Conservation (phyloP, 2,797 vertebrate species). For the Lithobates pipiens region DNA sequence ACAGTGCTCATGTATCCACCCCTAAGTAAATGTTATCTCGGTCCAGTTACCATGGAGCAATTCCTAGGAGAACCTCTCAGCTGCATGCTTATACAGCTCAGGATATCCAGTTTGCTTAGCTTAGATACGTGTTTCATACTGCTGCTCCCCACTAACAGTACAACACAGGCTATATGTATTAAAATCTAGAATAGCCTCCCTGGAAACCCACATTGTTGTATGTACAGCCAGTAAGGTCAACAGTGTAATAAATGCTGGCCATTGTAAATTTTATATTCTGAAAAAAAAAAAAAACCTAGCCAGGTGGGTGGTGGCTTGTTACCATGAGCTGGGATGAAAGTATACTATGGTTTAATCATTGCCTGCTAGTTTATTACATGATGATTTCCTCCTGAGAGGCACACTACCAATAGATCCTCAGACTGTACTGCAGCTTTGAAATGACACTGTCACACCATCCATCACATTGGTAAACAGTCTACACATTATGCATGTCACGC, state of each 20-base stretch:
- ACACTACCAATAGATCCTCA: not conserved
- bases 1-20: not conserved
- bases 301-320: slow-evolving; percentile 38
- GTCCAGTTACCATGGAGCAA: slow-evolving; percentile 49
- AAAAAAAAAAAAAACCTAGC: slow-evolving; percentile 9
- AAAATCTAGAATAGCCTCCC: slow-evolving; percentile 14
- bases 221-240: slow-evolving; percentile 33
- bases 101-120: slow-evolving; percentile 8
- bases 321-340: slow-evolving; percentile 8
- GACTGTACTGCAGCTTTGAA: not conserved
- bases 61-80: not conserved
- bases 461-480: not conserved
- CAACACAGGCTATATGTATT: slow-evolving; percentile 46
- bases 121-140: not conserved
- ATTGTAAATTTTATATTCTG: not conserved
- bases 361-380: slow-evolving; percentile 2
- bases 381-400: not conserved
- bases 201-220: slow-evolving; percentile 54
- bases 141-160: not conserved
- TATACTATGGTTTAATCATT: slow-evolving; percentile 8
- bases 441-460: not conserved
- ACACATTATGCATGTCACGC: not conserved
- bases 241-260: not conserved
- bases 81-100: not conserved
- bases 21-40: slow-evolving; percentile 1